Evolutionary conservation across 2,888 invertebrate species (phyloP), one percentile per base, ranked within the genome.

Genomic region (Pimpla rufipes): DNA sequence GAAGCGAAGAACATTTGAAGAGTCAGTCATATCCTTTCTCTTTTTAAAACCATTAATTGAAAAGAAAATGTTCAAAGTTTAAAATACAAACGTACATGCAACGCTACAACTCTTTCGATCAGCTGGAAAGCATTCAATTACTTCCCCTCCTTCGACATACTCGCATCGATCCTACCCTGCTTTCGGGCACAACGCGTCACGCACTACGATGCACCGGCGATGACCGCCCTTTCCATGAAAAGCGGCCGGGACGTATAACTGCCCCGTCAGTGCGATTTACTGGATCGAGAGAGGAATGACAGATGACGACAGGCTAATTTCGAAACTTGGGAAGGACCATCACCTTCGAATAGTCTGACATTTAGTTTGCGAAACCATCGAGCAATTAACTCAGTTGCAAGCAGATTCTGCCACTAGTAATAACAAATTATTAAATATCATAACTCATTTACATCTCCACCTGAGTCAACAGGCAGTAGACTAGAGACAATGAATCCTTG

Each of bases 111-210:
- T 64, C 18, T n/a, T n/a, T 16, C 10, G 62, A 42, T 64, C 62
- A 64, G 62, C 62, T 64, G 62, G 40, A 42, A 62, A 64, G 40
- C 62, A 18, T 62, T 11, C n/a, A 35, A 37, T 18, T 37, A 40
- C 40, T 66, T 66, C 5, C 21, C 21, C 45, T 45, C 21, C 40
- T 66, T 66, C 45, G 23, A 66, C 45, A 45, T 23, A 66, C 45
- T 23, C 45, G 64, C 18, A 42, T 45, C 45, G 45, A 45, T 66
- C 42, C 42, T 42, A 66, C 52, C 1, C 45, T 13, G 64, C 11
- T 66, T 62, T 40, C 40, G 7, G 40, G 6, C 21, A 40, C 62
- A 40, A 5, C 13, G 45, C 23, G 45, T 45, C 64, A 13, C 64
- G 10, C 52, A n/a, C 23, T 2, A 23, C 52, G 23, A 59, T 35